Evolutionary conservation across 2,113 vertebrate genomes (phyloP).

Genomic region (Caranx ignobilis): DNA sequence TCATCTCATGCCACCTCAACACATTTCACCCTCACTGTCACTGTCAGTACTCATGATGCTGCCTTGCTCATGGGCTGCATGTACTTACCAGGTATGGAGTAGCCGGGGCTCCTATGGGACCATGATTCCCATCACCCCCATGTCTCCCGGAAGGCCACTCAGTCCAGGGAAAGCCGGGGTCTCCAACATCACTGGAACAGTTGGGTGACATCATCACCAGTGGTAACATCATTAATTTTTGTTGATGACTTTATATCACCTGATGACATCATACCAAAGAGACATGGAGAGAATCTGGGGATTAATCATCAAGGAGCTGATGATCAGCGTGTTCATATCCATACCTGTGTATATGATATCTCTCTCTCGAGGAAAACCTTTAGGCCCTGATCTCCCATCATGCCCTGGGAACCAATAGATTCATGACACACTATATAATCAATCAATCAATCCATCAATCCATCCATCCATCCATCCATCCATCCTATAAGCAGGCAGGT

Average conservation of each 20-base stretch:
- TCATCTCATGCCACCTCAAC: neutral
- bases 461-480: too few species aligned
- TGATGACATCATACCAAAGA: too few species aligned
- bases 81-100: conserved; percentile 64
- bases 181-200: conserved; percentile 64
- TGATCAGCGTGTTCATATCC: neutral
- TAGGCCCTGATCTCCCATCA: conserved; percentile 73
- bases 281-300: too few species aligned
- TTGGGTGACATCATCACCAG: neutral
- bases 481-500: too few species aligned
- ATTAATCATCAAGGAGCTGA: neutral
- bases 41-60: neutral
- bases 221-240: too few species aligned
- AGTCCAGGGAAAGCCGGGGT: conserved; percentile 58
- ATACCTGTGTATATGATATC: conserved; percentile 53
- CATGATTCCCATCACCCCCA: conserved; percentile 71
- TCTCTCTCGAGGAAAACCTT: conserved; percentile 48
- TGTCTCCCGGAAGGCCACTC: conserved; percentile 65
- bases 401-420: conserved; percentile 62
- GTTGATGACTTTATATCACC: neutral
- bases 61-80: neutral
- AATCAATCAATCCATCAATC: too few species aligned
- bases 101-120: conserved; percentile 61
- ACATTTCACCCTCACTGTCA: neutral
- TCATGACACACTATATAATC: neutral